Evolutionary conservation across 2,888 invertebrate genomes (phyloP).

Genomic region (Ichneumon xanthorius): DNA sequence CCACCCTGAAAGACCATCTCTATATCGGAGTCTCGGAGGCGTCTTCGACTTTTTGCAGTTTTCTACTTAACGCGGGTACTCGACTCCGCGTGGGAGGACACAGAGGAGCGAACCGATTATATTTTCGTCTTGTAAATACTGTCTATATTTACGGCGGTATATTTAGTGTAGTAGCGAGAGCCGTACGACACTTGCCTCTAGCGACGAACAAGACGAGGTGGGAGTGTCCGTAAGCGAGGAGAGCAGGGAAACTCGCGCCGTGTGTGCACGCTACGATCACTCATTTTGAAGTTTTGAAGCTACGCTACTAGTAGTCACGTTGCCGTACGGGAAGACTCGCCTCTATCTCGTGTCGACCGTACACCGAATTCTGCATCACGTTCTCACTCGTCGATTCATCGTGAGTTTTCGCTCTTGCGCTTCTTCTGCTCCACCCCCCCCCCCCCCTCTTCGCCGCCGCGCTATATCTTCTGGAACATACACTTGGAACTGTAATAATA

Average conservation of each 20-base stretch:
- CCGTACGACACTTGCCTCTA: slow-evolving; percentile 78
- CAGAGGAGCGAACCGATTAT: slow-evolving; percentile 72
- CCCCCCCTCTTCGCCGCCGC: neutral
- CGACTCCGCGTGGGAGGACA: slow-evolving; percentile 65
- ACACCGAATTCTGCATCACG: slow-evolving; percentile 34
- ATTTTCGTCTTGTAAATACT: slow-evolving; percentile 83
- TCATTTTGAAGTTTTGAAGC: slow-evolving; percentile 81
- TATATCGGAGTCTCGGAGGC: slow-evolving; percentile 24
- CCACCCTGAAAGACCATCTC: neutral
- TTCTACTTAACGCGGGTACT: slow-evolving; percentile 66
- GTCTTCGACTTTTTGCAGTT: slow-evolving; percentile 60
- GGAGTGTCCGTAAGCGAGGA: slow-evolving; percentile 78
- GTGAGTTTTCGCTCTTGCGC: slow-evolving; percentile 53
- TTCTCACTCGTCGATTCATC: slow-evolving; percentile 54
- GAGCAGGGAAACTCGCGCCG: slow-evolving; percentile 57
- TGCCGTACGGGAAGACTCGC: slow-evolving; percentile 53
- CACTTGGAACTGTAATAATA: slow-evolving; percentile 47
- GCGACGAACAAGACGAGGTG: slow-evolving; percentile 79
- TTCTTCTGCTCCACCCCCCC: neutral
- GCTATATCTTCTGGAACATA: slow-evolving; percentile 38
- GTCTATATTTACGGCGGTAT: slow-evolving; percentile 83
- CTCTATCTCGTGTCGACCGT: slow-evolving; percentile 47
- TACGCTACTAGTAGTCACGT: slow-evolving; percentile 49
- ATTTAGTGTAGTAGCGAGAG: slow-evolving; percentile 78
- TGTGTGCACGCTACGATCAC: slow-evolving; percentile 78